Base-by-base conservation (phyloP, 1,140 invertebrate species). In the Coptotermes formosanus region DNA sequence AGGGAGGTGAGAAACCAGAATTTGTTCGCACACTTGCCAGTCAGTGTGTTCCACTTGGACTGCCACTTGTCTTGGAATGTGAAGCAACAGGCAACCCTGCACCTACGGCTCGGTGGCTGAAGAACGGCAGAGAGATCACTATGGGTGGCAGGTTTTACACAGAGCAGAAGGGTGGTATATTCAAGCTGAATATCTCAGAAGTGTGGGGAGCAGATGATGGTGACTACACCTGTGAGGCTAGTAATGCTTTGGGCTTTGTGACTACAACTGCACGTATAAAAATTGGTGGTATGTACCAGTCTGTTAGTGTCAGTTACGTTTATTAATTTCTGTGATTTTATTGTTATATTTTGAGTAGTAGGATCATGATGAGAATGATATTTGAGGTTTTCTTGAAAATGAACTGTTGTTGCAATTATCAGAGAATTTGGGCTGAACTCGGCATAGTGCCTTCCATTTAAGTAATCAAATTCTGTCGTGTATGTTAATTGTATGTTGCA, bases 141-240 rank as follows among this genome's bases (percentile, higher is more conserved):
- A 89, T 90, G 45, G 94, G 95, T 38, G 92, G 91, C 8, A 93
- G 96, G 48, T 96, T 97, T 89, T 94, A 94, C 82, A 90, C 93
- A 2, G 96, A 97, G 89, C 92, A 93, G 48, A 94, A 96, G 86
- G 96, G 96, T 87, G 97, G 96, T 23, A 92, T 95, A 0, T 97
- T 97, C 90, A 95, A 94, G 85, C 92, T 99, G n/a, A 95, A 96
- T 87, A 96, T 99, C 88, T 94, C 93, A 82, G 98, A 99, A 89
- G 94, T 98, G n/a, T 93, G 95, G 88, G 96, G 98, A 85, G 94
- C 95, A 16, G 99, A 99, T 90, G 97, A 97, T 87, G 98, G 98
- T 32, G 97, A 99, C 89, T 99, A 99, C 91, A 98, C 96, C 2
- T 99, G 98, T 90, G 98, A 99, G 90, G 96, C 99, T 25, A 95